Percentiles rank a stretch among this genome's conserved stretches.
These are phyloP conservation scores for Ophion costatus DNA, from an alignment of 2,888 invertebrate species.

Conservation along the genomic window DNA sequence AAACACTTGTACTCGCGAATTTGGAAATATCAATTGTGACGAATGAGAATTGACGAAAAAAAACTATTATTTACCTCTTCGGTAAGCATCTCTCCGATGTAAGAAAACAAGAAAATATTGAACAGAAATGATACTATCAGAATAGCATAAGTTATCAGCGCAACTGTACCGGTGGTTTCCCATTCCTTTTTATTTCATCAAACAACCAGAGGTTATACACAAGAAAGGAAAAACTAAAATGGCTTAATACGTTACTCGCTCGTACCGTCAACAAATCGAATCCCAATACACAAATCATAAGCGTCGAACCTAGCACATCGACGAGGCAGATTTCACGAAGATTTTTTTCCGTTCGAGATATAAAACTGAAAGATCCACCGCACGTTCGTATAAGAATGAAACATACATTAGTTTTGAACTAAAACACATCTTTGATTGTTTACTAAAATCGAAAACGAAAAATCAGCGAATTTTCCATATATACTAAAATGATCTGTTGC, in stretches of 20 bases:
- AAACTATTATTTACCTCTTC: constrained; percentile 52
- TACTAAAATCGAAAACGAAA: no score
- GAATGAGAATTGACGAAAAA: neutral
- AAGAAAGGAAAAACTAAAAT: neutral
- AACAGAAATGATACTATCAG: constrained; percentile 56
- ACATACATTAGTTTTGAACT: neutral
- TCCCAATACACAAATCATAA: constrained; percentile 66
- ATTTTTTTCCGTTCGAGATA: constrained; percentile 40
- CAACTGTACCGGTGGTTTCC: constrained; percentile 52
- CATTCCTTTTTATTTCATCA: constrained; percentile 50
- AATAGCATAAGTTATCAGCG: constrained; percentile 50
- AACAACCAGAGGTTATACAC: neutral
- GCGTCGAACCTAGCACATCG: constrained; percentile 65
- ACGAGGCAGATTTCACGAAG: constrained; percentile 64
- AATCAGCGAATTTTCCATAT: no score
- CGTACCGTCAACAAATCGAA: constrained; percentile 39
- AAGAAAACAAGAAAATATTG: constrained; percentile 64
- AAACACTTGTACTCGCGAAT: neutral
- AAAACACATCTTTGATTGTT: no score
- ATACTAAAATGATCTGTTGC: no score
- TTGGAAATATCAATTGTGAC: neutral
- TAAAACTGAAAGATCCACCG: constrained; percentile 44
- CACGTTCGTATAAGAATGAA: neutral
- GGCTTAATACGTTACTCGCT: neutral
- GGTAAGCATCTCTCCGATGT: constrained; percentile 60